Conservation (phyloP, 2,113 vertebrate species). For the Rhinichthys klamathensis region DNA sequence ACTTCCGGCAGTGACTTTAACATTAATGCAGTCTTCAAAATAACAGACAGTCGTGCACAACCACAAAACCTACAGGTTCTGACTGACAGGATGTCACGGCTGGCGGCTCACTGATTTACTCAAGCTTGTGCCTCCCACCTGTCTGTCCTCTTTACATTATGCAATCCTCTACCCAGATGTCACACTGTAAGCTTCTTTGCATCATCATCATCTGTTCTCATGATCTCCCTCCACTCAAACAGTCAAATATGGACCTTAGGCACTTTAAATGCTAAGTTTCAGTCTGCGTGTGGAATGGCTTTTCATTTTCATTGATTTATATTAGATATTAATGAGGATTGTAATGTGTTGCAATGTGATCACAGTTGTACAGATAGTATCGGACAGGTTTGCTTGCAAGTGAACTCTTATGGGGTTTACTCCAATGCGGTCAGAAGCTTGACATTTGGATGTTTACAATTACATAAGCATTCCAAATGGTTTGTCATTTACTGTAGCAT, state of each 20-base stretch:
- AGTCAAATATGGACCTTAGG: background rate
- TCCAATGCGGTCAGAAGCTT: background rate
- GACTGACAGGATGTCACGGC: slow-evolving; percentile 44
- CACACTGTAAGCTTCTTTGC: slow-evolving; percentile 49
- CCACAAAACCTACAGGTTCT: background rate
- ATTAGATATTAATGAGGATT: background rate
- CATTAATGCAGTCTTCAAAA: background rate
- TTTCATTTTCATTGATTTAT: background rate
- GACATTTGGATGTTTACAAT: background rate
- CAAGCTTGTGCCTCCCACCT: slow-evolving; percentile 35
- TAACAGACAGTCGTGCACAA: background rate
- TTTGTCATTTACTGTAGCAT: background rate
- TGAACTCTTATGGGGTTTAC: background rate
- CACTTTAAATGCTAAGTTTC: background rate
- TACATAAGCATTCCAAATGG: background rate
- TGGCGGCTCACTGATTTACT: slow-evolving; percentile 51
- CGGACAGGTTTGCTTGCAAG: background rate
- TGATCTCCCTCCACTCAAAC: background rate
- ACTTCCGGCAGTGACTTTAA: no score
- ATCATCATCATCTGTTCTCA: slow-evolving; percentile 25
- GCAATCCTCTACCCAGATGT: slow-evolving; percentile 65
- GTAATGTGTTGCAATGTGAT: background rate
- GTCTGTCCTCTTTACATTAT: slow-evolving; percentile 63
- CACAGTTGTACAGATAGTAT: background rate
- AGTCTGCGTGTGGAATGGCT: background rate